Percentiles rank a stretch among this genome's conserved stretches.
Conservation (phyloP, 2,113 vertebrate species). For the Geothlypis trichas region DNA sequence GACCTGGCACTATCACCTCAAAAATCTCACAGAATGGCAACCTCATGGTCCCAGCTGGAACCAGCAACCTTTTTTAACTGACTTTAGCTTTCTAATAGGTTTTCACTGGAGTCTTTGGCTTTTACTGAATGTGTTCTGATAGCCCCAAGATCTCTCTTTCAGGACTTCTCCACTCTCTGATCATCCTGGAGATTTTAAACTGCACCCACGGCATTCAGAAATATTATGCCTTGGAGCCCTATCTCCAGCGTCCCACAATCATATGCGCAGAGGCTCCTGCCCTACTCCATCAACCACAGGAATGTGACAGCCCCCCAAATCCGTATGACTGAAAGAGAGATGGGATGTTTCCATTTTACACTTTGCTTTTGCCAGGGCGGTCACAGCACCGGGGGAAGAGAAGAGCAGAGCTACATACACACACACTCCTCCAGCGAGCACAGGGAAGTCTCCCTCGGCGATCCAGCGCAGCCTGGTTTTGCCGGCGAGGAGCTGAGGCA, state of each 20-base stretch:
- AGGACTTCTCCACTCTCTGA: background rate
- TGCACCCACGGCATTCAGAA: background rate
- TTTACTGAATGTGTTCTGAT: background rate
- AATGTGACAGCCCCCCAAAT: background rate
- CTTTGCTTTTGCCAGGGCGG: background rate
- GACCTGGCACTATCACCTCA: background rate
- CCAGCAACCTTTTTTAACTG: background rate
- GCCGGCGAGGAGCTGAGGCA: constrained; percentile 82
- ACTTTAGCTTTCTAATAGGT: background rate
- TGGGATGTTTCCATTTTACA: background rate
- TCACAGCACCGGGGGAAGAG: accelerated
- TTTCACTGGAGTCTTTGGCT: background rate
- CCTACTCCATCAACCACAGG: background rate
- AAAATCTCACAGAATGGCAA: background rate
- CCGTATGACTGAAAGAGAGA: background rate
- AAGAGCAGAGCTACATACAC: constrained; percentile 72
- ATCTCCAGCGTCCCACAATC: background rate
- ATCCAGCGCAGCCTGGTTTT: constrained; percentile 80
- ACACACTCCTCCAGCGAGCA: constrained; percentile 91
- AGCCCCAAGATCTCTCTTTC: background rate
- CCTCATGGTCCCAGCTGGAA: background rate
- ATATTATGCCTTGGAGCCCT: background rate
- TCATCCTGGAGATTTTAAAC: background rate
- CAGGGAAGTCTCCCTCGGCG: constrained; percentile 80
- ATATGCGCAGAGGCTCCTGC: background rate